Conservation (phyloP, 1,140 invertebrate species). For the Ditylenchus dipsaci region DNA sequence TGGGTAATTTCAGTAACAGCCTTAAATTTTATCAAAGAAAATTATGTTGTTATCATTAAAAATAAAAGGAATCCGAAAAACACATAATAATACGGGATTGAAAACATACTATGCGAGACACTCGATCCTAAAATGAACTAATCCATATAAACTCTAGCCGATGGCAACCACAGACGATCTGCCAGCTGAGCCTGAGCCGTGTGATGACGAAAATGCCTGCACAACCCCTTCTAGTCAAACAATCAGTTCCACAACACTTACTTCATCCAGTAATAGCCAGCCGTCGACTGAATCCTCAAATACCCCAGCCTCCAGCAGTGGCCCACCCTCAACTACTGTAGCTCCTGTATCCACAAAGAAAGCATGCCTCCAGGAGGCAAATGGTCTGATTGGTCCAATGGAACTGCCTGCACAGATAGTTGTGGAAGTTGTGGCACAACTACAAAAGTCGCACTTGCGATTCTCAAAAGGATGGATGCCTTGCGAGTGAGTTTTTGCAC, state of each 20-base stretch:
- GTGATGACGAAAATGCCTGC: background rate
- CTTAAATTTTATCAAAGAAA: too few relatives aligned
- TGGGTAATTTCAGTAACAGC: too few relatives aligned
- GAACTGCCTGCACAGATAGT: background rate
- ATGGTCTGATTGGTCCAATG: background rate
- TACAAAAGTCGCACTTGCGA: background rate
- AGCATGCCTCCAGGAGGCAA: background rate
- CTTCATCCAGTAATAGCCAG: background rate
- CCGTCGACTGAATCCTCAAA: too few relatives aligned
- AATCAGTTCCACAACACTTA: background rate
- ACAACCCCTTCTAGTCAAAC: background rate
- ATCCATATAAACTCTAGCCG: too few relatives aligned
- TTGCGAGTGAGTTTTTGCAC: background rate
- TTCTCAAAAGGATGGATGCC: background rate
- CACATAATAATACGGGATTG: too few relatives aligned
- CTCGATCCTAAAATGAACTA: too few relatives aligned
- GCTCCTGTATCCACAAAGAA: background rate
- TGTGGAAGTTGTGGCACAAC: background rate
- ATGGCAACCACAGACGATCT: background rate
- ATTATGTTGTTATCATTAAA: too few relatives aligned
- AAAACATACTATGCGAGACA: too few relatives aligned
- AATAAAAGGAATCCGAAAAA: too few relatives aligned
- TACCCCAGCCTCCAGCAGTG: background rate
- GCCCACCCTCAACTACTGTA: background rate
- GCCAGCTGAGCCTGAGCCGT: background rate